Evolutionary conservation across 2,113 vertebrate species (phyloP).

Genomic region (Dolichallabes microphthalmus): DNA sequence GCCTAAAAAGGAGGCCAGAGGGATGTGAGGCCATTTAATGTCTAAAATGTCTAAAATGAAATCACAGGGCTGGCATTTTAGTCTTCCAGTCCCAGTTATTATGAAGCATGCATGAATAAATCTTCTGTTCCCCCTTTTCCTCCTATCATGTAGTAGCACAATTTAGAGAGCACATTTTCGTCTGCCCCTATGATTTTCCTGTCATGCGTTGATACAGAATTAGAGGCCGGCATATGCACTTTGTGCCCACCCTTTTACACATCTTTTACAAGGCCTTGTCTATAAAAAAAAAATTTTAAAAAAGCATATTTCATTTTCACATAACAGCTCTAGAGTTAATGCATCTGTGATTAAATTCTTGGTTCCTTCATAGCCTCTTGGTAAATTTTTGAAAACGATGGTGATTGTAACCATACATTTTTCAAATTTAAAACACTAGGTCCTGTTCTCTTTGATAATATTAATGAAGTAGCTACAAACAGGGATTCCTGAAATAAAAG

Average conservation of each 20-base stretch:
- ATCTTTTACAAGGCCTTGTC: constrained; percentile 2
- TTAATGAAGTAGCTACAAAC: neutral
- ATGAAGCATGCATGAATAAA: constrained; percentile 27
- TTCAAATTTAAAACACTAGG: neutral
- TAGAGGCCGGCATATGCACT: constrained; percentile 11
- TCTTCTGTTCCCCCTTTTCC: constrained; percentile 1
- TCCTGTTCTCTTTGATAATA: neutral
- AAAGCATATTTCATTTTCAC: neutral
- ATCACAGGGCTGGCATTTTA: constrained; percentile 5
- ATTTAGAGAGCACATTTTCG: constrained; percentile 18
- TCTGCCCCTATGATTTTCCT: constrained; percentile 37
- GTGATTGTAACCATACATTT: neutral
- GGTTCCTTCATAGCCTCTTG: neutral
- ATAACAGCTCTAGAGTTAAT: constrained; percentile 22
- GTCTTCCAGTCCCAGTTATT: constrained; percentile 1
- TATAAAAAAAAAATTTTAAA: neutral
- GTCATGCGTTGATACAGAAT: constrained; percentile 13
- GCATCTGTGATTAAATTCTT: constrained; percentile 16
- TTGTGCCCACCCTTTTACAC: constrained; percentile 2
- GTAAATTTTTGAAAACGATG: constrained; percentile 3
- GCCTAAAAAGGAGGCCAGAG: constrained; percentile 2
- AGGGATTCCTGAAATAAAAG: neutral
- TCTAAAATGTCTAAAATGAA: constrained; percentile 27
- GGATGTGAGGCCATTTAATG: constrained; percentile 17
- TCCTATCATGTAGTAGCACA: constrained; percentile 1